A percentile compares a stretch with the other conserved stretches of the same genome.
These are phyloP conservation scores for Notospermus geniculatus DNA, from an alignment of 1,140 invertebrate genomes.

Conservation along the genomic window DNA sequence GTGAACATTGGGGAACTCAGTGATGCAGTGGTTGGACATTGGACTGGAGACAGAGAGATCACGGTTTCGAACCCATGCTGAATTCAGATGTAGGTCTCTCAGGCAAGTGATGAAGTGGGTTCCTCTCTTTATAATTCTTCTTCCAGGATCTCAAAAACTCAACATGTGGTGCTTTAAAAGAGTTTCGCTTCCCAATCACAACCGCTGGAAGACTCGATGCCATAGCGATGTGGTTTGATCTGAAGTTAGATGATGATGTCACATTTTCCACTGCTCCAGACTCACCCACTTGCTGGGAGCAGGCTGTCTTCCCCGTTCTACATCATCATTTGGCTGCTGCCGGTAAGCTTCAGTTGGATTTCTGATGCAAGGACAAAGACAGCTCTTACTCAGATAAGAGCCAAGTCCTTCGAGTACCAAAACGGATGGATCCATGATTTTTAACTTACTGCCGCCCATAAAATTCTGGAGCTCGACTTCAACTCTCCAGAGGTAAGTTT, in stretches of 20 bases:
- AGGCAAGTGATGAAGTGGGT: too few species aligned
- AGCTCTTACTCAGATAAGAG: too few species aligned
- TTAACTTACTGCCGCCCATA: conserved; percentile 62
- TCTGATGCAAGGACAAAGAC: too few species aligned
- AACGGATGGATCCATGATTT: too few species aligned
- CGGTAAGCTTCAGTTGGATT: neutral
- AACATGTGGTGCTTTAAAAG: neutral
- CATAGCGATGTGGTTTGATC: conserved; percentile 70
- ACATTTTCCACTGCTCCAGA: conserved; percentile 58
- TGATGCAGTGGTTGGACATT: too few species aligned
- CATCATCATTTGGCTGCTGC: conserved; percentile 11
- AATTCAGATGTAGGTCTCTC: too few species aligned
- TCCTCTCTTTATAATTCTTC: too few species aligned
- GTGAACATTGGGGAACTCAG: too few species aligned
- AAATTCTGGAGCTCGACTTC: conserved; percentile 67
- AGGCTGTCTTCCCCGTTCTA: conserved; percentile 65
- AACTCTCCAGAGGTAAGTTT: conserved; percentile 59
- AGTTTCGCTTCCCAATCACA: conserved; percentile 36
- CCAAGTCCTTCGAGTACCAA: too few species aligned
- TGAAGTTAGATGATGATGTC: conserved; percentile 67
- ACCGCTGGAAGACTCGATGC: conserved; percentile 63
- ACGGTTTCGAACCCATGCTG: too few species aligned
- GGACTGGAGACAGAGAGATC: too few species aligned
- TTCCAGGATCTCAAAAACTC: too few species aligned
- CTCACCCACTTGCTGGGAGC: conserved; percentile 69